These are phyloP conservation scores for Calypte anna DNA, from an alignment of 2,113 vertebrate genomes.

Conservation along the genomic window DNA sequence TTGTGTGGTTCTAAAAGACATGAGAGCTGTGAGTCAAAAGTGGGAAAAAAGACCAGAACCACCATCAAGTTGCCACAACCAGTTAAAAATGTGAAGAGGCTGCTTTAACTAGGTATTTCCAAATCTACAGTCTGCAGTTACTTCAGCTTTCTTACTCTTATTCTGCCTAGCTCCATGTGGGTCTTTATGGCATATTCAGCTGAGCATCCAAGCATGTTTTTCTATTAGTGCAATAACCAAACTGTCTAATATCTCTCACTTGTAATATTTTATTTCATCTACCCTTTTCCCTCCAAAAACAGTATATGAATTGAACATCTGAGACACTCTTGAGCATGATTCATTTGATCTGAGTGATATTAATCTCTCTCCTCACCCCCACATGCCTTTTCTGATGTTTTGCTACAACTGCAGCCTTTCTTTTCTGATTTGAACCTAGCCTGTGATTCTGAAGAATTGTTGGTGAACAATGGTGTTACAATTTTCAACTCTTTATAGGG, in stretches of 20 bases:
- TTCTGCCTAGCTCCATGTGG: neutral
- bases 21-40: neutral
- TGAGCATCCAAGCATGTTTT: neutral
- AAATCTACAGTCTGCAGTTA: neutral
- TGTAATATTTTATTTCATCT: neutral
- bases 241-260: neutral
- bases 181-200: neutral
- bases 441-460: neutral
- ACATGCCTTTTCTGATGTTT: neutral
- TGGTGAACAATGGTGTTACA: neutral
- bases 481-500: neutral
- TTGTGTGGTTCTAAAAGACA: neutral
- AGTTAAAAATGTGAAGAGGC: neutral
- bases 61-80: neutral
- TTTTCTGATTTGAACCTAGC: neutral
- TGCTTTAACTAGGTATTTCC: neutral
- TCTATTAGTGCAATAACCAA: neutral
- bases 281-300: neutral
- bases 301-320: neutral
- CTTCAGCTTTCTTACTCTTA: neutral
- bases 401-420: neutral
- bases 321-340: neutral
- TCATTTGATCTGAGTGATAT: neutral
- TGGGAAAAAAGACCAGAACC: conserved; percentile 4
- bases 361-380: neutral